phyloP scores from a whole-genome alignment of 2,113 vertebrate genomes.

The Trogon melanurus region DNA sequence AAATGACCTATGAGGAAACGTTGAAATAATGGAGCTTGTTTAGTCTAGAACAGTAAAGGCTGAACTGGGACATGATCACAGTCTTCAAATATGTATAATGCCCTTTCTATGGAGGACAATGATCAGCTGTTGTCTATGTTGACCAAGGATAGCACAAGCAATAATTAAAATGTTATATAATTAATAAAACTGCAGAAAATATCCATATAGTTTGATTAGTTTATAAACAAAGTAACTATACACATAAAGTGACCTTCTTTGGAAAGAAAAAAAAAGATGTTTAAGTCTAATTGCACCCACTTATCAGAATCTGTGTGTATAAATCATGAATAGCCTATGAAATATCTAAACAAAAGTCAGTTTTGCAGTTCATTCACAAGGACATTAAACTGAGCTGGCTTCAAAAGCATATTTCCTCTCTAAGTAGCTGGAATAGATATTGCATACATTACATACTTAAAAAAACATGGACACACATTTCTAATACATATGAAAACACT shows the following conservation, averaged over 20 bases:
- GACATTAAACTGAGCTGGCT: background rate
- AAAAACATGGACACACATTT: background rate
- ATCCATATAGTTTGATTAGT: background rate
- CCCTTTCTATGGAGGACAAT: background rate
- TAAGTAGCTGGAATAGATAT: background rate
- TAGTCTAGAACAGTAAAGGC: constrained; percentile 38
- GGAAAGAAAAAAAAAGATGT: background rate
- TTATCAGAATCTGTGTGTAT: background rate
- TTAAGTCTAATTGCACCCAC: background rate
- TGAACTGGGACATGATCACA: background rate
- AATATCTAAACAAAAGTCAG: background rate
- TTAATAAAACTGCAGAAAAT: background rate
- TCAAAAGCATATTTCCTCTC: background rate
- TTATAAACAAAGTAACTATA: background rate
- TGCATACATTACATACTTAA: background rate
- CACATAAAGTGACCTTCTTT: background rate
- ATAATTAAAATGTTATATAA: background rate
- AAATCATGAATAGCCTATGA: background rate
- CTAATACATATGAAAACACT: background rate
- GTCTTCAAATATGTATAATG: background rate
- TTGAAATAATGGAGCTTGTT: constrained; percentile 41
- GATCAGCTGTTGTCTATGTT: background rate
- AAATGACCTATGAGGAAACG: constrained; percentile 9
- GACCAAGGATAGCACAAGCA: background rate
- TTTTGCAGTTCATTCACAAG: background rate